Evolutionary conservation across 2,797 vertebrate species (phyloP), one percentile per base, ranked within the genome.

Genomic region (Myotis pilosus): DNA sequence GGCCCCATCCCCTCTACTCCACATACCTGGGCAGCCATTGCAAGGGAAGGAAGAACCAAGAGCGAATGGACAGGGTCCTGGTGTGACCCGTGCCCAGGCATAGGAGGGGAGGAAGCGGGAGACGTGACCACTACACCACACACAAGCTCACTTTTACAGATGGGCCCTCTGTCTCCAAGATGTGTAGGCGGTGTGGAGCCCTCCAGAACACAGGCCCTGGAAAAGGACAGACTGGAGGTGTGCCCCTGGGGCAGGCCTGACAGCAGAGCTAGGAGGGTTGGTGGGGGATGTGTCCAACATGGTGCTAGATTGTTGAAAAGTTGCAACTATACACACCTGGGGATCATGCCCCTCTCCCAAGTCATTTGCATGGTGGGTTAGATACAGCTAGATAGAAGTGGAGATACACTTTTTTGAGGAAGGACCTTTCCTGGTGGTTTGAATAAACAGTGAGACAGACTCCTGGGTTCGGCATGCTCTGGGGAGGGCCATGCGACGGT

Each of bases 401-500:
- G 86, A 95, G 76, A 92, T 78, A 88, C 0, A 86, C 74, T 94
- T 86, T 97, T 95, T 74, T 3, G 23, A 92, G 92, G 95, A 93
- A 97, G 95, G 97, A 96, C 96, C 96, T 98, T 96, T 97, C 97
- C 97, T 98, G 98, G 97, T 96, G 97, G 96, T 95, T 95, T 97
- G 97, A 95, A 96, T 96, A 98, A 87, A 97, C 96, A 92, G 97
- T 92, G 97, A 98, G 94, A 98, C 97, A 98, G 97, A 97, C 92
- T 97, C 97, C 98, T 98, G 97, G 97, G 60, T 97, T 98, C 92
- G 94, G 98, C 98, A 98, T 98, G 98, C 98, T 91, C 97, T 98
- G 97, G 98, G 98, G 98, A 98, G 98, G 98, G 98, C 98, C 98
- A 98, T 98, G 98, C 98, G 98, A 98, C 97, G 84, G 98, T 96